Base-by-base conservation (phyloP, 2,797 vertebrate genomes). In the Malurus leucopterus region DNA sequence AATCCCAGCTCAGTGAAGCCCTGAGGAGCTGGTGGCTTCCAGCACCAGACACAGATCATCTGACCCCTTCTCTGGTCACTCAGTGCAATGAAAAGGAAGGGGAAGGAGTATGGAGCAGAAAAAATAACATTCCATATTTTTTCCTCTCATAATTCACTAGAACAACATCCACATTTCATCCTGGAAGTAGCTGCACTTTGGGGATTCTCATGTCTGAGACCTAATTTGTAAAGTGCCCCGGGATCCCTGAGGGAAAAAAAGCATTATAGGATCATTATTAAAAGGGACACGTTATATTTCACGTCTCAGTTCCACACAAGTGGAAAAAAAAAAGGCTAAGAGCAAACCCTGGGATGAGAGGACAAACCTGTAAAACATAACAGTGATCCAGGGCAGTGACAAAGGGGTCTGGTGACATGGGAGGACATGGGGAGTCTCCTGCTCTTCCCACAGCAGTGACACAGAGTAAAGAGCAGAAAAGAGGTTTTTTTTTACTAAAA, bases 211-310 rank as follows among this genome's bases (percentile, higher is more conserved):
- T 72, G 77, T 27, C 74, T 61, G 57, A 89, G 90, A 86, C 41
- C 67, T 88, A 64, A 94, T 92, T 77, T 62, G 73, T 88, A 89
- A 94, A 95, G 65, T 0, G 2, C 67, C 36, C 21, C 30, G 76
- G 34, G 73, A 83, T 54, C 67, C 83, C 84, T 54, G 43, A 50
- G 80, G 90, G 86, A 24, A 15, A 78, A 71, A 89, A 68, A 49
- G 70, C 80, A 77, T 75, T 84, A 78, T 5, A 83, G 77, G 84
- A 78, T 78, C 84, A 86, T 95, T 91, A 92, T 68, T 85, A 74
- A 91, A 91, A 88, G 12, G 50, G 83, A 92, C 80, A 88, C 1
- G 0, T 81, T 81, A 32, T 76, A 87, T 77, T 91, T 94, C 72
- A 83, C 4, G 32, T 89, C 76, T 86, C 73, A 30, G 58, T 47